Conservation (phyloP, 1,140 invertebrate species). For the Trypoxylus dichotomus region DNA sequence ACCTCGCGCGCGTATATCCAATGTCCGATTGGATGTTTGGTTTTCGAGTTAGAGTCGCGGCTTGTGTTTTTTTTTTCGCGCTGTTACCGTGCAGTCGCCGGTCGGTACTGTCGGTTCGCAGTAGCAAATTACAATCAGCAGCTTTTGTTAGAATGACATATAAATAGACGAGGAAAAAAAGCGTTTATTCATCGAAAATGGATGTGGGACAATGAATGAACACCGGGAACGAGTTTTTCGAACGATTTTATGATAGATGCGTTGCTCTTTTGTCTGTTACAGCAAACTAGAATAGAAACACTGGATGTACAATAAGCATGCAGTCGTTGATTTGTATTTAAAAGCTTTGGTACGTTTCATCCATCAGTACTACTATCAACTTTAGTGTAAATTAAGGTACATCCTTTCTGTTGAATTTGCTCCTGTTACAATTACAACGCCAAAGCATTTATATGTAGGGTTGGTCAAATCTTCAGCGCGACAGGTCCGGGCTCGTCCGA, state of each 20-base stretch:
- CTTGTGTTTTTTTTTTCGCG: not conserved
- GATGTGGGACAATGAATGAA: not conserved
- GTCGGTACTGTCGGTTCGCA: not conserved
- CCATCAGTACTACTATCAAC: too few species aligned
- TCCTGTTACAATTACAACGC: too few species aligned
- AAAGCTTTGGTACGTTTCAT: too few species aligned
- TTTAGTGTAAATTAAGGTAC: too few species aligned
- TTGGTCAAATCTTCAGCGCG: too few species aligned
- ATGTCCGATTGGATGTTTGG: not conserved
- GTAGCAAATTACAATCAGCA: constrained; percentile 2
- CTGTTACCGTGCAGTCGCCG: not conserved
- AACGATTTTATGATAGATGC: not conserved
- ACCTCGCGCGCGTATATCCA: not conserved
- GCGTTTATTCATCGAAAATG: not conserved
- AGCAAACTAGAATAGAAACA: too few species aligned
- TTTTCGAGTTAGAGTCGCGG: not conserved
- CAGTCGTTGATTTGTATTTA: too few species aligned
- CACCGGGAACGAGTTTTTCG: not conserved
- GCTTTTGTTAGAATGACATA: not conserved
- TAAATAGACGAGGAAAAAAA: not conserved
- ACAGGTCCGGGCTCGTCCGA: too few species aligned
- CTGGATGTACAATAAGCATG: too few species aligned
- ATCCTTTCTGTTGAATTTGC: too few species aligned
- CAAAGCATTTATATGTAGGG: too few species aligned
- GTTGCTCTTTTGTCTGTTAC: too few species aligned